These are phyloP conservation scores for Streblospio benedicti DNA, from an alignment of 1,140 invertebrate species.

Conservation along the genomic window DNA sequence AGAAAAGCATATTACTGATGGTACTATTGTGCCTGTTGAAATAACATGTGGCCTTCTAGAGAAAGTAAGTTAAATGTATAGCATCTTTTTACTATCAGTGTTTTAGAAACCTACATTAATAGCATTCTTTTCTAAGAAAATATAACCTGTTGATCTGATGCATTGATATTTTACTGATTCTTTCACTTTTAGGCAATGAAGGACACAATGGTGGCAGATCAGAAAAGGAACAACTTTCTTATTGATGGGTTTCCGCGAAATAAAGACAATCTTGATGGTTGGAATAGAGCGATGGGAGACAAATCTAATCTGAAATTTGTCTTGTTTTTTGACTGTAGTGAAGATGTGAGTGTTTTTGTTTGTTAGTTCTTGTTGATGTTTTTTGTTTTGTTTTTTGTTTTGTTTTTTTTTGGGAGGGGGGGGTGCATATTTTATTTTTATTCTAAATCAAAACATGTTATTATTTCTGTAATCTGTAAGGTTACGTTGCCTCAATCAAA, in stretches of 20 bases:
- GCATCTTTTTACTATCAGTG: not conserved
- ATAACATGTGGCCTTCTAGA: slow-evolving; percentile 92
- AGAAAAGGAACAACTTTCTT: slow-evolving; percentile 63
- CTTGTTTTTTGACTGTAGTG: slow-evolving; percentile 82
- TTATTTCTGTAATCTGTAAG: not conserved
- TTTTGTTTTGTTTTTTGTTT: slow-evolving; percentile 6
- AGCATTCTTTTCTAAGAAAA: too few species aligned
- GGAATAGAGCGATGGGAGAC: slow-evolving; percentile 74
- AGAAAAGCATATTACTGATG: slow-evolving; percentile 82
- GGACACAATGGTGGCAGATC: slow-evolving; percentile 52
- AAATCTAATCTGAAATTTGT: slow-evolving; percentile 82
- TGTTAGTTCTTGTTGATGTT: not conserved
- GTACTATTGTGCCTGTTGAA: slow-evolving; percentile 95
- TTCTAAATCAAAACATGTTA: too few species aligned
- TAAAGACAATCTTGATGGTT: slow-evolving; percentile 91
- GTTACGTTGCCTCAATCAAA: not conserved
- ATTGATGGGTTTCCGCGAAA: slow-evolving; percentile 99
- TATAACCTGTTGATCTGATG: too few species aligned
- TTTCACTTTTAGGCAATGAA: slow-evolving; percentile 67
- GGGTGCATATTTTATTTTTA: not conserved
- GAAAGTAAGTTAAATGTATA: slow-evolving; percentile 48
- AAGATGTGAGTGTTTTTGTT: slow-evolving; percentile 56
- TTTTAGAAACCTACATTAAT: slow-evolving; percentile 6
- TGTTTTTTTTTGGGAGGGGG: too few species aligned
- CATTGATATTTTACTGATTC: too few species aligned